Evolutionary conservation across 2,113 vertebrate species (phyloP).

Genomic region (Cheirogaleus medius): DNA sequence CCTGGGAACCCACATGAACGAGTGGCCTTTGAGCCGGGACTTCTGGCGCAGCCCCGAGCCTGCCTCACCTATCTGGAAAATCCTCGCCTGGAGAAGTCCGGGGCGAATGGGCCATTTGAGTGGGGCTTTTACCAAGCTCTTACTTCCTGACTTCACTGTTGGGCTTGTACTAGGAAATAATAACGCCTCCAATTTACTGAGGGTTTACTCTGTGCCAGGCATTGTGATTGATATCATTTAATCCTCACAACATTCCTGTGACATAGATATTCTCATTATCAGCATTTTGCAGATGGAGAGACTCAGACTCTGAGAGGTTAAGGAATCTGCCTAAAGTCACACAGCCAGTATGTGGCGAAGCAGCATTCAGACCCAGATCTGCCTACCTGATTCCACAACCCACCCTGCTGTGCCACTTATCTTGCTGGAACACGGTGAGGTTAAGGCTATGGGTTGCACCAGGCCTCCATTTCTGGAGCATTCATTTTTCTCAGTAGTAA

Average conservation of each 20-base stretch:
- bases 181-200: background rate
- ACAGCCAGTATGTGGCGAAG: background rate
- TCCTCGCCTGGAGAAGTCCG: background rate
- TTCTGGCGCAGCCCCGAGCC: background rate
- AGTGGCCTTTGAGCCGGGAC: background rate
- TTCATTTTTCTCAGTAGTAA: background rate
- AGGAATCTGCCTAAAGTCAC: conserved; percentile 37
- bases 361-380: background rate
- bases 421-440: background rate
- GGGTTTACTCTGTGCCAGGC: conserved; percentile 5
- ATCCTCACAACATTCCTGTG: background rate
- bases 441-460: background rate
- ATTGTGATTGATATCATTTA: background rate
- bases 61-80: background rate
- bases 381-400: background rate
- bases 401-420: accelerated
- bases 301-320: conserved; percentile 1
- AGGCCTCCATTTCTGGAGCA: background rate
- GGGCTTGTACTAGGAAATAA: background rate
- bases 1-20: background rate
- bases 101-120: background rate
- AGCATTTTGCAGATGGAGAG: conserved; percentile 54
- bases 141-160: background rate
- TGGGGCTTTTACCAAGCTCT: background rate
- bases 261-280: background rate